phyloP scores from a whole-genome alignment of 2,888 invertebrate species.

The Dasypogon diadema region DNA sequence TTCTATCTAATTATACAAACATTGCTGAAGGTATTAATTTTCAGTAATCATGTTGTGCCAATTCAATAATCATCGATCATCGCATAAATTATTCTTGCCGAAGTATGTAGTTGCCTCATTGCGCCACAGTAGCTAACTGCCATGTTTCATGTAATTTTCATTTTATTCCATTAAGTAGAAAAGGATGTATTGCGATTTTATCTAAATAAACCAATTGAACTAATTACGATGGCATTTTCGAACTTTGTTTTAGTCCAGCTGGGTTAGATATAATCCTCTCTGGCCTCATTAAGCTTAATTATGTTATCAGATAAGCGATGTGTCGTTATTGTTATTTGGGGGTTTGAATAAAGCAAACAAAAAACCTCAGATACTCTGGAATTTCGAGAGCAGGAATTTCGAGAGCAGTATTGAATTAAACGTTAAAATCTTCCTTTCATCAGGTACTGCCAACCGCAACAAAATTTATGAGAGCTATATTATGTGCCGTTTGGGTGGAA shows the following conservation, averaged over 20 bases:
- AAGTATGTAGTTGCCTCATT: not conserved
- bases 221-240: not conserved
- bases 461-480: slow-evolving; percentile 18
- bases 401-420: too few relatives aligned
- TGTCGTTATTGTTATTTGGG: too few relatives aligned
- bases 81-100: slow-evolving; percentile 31
- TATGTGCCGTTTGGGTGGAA: not conserved
- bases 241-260: not conserved
- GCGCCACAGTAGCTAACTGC: not conserved
- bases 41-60: slow-evolving; percentile 26
- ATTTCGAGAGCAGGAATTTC: too few relatives aligned
- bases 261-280: not conserved
- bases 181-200: not conserved
- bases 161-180: slow-evolving; percentile 29
- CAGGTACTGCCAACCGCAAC: not conserved
- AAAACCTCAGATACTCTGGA: not conserved
- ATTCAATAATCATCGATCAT: slow-evolving; percentile 44
- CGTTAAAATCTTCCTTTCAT: too few relatives aligned
- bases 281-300: not conserved
- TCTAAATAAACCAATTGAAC: not conserved
- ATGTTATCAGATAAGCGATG: not conserved
- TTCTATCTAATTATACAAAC: slow-evolving; percentile 33
- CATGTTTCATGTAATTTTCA: slow-evolving; percentile 24
- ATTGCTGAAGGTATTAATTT: slow-evolving; percentile 23
- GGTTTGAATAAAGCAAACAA: not conserved